Evolutionary conservation across 64 coral and sea anemone genomes (phyloP).

Genomic region (Montipora capricornis): DNA sequence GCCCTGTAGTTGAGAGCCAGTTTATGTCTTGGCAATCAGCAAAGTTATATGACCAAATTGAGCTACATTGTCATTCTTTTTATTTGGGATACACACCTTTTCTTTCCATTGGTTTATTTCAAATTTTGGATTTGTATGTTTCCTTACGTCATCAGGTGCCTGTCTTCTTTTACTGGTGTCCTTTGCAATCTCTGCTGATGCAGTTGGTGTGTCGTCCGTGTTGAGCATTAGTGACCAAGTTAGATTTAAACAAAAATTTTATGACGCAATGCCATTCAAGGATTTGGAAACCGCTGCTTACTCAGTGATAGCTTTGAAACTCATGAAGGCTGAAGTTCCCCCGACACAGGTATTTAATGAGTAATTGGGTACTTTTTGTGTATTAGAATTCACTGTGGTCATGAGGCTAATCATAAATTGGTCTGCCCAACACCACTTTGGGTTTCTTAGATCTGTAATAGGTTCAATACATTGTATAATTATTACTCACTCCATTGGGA

Average conservation of each 20-base stretch:
- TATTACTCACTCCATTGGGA: too few species aligned
- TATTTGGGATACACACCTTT: background rate
- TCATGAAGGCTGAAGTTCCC: constrained; percentile 78
- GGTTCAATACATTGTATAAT: too few species aligned
- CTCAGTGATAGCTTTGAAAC: constrained; percentile 70
- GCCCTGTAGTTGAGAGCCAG: too few species aligned
- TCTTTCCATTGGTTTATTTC: background rate
- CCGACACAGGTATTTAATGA: constrained; percentile 63
- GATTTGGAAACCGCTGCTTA: constrained; percentile 79
- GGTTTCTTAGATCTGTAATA: too few species aligned
- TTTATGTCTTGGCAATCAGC: too few species aligned
- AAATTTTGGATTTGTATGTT: background rate
- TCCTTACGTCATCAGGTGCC: constrained; percentile 22
- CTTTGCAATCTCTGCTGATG: constrained; percentile 44
- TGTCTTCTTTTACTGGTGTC: constrained; percentile 77
- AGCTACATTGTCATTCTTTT: too few species aligned
- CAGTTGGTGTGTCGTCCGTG: constrained; percentile 47
- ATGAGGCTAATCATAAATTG: too few species aligned
- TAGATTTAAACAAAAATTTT: constrained; percentile 79
- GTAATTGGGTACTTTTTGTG: background rate
- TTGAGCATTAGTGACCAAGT: constrained; percentile 86
- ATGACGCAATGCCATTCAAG: constrained; percentile 80
- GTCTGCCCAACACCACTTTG: too few species aligned
- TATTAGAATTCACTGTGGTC: too few species aligned
- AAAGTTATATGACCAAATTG: too few species aligned